These are phyloP conservation scores for Dermatemys mawii DNA, from an alignment of 2,113 vertebrate genomes.

Conservation along the genomic window DNA sequence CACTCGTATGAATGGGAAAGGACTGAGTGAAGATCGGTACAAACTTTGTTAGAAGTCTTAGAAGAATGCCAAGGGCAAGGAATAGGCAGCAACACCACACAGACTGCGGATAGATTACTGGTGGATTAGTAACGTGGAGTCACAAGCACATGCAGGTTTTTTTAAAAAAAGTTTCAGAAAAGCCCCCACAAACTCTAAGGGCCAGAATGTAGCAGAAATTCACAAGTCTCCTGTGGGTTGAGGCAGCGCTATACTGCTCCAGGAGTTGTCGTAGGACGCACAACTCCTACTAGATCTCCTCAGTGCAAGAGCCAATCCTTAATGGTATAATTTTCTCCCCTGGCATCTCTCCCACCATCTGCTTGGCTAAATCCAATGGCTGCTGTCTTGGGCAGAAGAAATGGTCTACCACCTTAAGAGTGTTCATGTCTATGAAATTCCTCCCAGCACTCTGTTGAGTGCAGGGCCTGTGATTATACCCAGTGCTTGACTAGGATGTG, in stretches of 20 bases:
- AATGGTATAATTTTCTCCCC: not conserved
- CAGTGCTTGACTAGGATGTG: accelerated
- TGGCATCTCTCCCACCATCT: not conserved
- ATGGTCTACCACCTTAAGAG: not conserved
- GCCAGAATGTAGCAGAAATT: not conserved
- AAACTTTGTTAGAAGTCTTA: not conserved
- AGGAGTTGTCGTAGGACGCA: not conserved
- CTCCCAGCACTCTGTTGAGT: not conserved
- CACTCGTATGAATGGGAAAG: not conserved
- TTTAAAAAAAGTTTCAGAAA: not conserved
- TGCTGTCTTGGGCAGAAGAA: not conserved
- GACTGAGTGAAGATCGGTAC: not conserved
- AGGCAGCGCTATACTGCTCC: not conserved
- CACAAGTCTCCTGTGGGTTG: not conserved
- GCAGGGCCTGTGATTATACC: not conserved
- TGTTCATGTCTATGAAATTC: not conserved
- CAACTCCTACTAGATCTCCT: not conserved
- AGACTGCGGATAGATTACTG: not conserved
- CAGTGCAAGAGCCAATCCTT: accelerated
- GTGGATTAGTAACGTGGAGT: not conserved
- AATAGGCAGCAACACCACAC: not conserved
- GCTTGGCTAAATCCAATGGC: not conserved
- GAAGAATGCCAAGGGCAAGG: not conserved
- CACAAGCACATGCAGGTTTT: not conserved
- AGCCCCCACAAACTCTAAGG: accelerated